Conservation (phyloP, 2,888 invertebrate genomes). For the Andrena trimmerana region DNA sequence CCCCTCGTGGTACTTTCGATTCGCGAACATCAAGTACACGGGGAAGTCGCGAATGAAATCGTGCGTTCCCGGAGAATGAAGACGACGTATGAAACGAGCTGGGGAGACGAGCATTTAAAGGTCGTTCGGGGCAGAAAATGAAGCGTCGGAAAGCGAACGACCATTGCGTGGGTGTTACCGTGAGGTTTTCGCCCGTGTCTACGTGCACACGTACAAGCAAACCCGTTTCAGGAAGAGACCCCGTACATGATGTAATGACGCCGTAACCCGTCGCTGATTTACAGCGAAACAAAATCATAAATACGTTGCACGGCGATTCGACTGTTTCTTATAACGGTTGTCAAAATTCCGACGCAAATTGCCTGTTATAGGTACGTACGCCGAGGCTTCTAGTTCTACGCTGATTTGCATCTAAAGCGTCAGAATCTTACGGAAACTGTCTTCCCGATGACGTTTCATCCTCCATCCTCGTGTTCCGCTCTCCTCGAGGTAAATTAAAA, state of each 20-base stretch:
- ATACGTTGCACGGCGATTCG: slow-evolving; percentile 18
- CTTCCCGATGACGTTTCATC: background rate
- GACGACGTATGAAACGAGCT: slow-evolving; percentile 52
- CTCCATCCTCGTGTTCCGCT: background rate
- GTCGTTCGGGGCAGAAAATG: slow-evolving; percentile 66
- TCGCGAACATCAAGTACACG: slow-evolving; percentile 32
- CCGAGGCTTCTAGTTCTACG: slow-evolving; percentile 35
- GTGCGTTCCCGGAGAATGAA: slow-evolving; percentile 54
- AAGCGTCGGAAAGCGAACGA: slow-evolving; percentile 68
- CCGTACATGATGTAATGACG: slow-evolving; percentile 75
- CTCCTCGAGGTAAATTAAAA: background rate
- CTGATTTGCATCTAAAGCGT: slow-evolving; percentile 16
- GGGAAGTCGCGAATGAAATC: slow-evolving; percentile 34
- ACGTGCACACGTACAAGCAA: slow-evolving; percentile 19
- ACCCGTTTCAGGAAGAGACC: slow-evolving; percentile 47
- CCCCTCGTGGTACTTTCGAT: slow-evolving; percentile 10
- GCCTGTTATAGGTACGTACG: slow-evolving; percentile 1
- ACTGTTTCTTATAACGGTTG: slow-evolving; percentile 21
- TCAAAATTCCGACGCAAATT: slow-evolving; percentile 30
- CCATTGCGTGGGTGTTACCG: slow-evolving; percentile 74
- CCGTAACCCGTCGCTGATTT: slow-evolving; percentile 72
- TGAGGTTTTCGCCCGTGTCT: slow-evolving; percentile 46
- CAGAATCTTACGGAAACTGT: background rate
- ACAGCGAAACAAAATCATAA: slow-evolving; percentile 53
- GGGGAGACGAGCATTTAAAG: slow-evolving; percentile 69